Evolutionary conservation across 2,888 invertebrate species (phyloP).

Genomic region (Ferdinandea cuprea): DNA sequence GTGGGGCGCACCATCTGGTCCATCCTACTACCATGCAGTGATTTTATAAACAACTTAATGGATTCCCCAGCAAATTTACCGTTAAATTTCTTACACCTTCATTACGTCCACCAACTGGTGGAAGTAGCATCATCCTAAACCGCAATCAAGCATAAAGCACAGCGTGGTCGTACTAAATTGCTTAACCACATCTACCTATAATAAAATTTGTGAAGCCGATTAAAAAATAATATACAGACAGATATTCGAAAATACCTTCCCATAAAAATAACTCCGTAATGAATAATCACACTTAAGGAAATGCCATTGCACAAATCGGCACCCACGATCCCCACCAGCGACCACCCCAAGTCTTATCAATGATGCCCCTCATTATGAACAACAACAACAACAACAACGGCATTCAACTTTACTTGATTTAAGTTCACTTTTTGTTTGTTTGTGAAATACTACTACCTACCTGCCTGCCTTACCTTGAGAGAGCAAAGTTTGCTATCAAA

Average conservation of each 20-base stretch:
- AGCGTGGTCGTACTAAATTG: not conserved
- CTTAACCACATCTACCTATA: not conserved
- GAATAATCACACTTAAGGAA: not conserved
- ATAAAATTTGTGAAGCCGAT: not conserved
- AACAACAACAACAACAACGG: too few relatives aligned
- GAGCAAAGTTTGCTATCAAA: conserved; percentile 2
- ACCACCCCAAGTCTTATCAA: too few relatives aligned
- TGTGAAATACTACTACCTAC: not conserved
- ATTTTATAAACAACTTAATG: too few relatives aligned
- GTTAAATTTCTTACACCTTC: too few relatives aligned
- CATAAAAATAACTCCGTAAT: not conserved
- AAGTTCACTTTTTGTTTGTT: not conserved
- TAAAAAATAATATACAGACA: not conserved
- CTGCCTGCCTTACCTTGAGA: not conserved
- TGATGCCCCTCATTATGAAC: too few relatives aligned
- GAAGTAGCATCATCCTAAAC: not conserved
- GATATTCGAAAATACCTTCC: not conserved
- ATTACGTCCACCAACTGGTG: too few relatives aligned
- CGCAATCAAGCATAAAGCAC: not conserved
- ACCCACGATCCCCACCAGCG: too few relatives aligned
- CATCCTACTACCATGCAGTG: too few relatives aligned
- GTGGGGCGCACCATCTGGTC: too few relatives aligned
- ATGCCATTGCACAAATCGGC: not conserved
- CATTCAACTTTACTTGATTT: not conserved
- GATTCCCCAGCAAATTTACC: too few relatives aligned